Base-by-base conservation (phyloP, 2,888 invertebrate genomes). In the Eupithecia inturbata region DNA sequence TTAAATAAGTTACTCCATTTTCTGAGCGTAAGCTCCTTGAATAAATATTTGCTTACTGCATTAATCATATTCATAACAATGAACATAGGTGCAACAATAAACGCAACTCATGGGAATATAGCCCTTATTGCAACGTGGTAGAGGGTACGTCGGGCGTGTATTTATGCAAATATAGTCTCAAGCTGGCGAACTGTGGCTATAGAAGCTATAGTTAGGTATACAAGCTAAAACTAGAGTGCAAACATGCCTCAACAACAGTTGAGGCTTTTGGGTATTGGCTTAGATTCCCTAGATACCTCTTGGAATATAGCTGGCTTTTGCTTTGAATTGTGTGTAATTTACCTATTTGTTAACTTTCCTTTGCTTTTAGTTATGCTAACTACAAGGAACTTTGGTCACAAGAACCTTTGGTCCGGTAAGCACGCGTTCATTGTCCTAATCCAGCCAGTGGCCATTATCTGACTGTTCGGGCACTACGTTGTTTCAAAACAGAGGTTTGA, bases 31-130 rank as follows among this genome's bases (percentile, higher is more conserved):
- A 68, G 74, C 71, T 75, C 71, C 73, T 75, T 74, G 77, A 80
- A 80, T 79, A 77, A 79, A 77, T 79, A 77, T 75, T 77, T 78
- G 62, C 78, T 79, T 22, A 53, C 49, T 70, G 79, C 81, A 84
- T 85, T 82, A 82, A 84, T 85, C 85, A 85, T 81, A 79, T 57
- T 57, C 57, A 14, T 57, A 57, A 72, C 74, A 74, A 78, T 76
- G 68, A 77, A 72, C 68, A 66, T 76, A 79, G 70, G 70, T 75
- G 75, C 70, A 71, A 26, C 63, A 26, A 57, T 57, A 53, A 63
- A 62, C 3, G 41, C 26, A 22, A 57, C 36, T 31, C 9, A 26
- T 28, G 57, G 68, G 60, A 60, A 66, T 68, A 10, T 53, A 68
- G 36, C 26, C 19, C 31, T 41, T 74, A 74, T 71, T 62, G 28